Evolutionary conservation across 2,113 vertebrate genomes (phyloP).

Genomic region (Leucoraja erinaceus): DNA sequence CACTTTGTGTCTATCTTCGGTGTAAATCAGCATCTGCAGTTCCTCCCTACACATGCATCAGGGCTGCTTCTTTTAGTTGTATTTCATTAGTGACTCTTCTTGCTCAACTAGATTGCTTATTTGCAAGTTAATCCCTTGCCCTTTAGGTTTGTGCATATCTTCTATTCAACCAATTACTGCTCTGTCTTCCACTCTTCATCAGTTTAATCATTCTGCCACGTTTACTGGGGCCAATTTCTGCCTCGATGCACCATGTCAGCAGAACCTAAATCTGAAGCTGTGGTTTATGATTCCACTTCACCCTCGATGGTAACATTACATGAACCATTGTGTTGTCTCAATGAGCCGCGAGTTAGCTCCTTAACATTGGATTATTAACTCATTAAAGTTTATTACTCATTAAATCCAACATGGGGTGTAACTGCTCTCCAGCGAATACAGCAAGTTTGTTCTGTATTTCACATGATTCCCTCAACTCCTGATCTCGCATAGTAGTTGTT

Average conservation of each 20-base stretch:
- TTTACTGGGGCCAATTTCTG: background rate
- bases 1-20: no score
- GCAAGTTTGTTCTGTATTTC: background rate
- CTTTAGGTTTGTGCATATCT: background rate
- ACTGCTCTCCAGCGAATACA: background rate
- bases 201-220: background rate
- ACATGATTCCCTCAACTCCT: no score
- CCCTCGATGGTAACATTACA: background rate
- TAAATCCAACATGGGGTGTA: background rate
- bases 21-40: no score
- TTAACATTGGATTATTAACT: background rate
- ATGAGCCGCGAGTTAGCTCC: background rate
- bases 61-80: background rate
- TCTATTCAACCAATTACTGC: background rate
- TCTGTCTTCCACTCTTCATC: background rate
- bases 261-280: background rate
- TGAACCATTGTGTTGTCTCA: background rate
- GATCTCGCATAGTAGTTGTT: background rate
- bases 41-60: no score
- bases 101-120: background rate
- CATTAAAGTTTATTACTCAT: background rate
- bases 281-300: background rate
- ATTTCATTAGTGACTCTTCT: background rate
- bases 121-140: background rate
- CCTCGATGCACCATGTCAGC: background rate